Evolutionary conservation across 2,888 invertebrate genomes (phyloP).

Genomic region (Drosophila siamana): DNA sequence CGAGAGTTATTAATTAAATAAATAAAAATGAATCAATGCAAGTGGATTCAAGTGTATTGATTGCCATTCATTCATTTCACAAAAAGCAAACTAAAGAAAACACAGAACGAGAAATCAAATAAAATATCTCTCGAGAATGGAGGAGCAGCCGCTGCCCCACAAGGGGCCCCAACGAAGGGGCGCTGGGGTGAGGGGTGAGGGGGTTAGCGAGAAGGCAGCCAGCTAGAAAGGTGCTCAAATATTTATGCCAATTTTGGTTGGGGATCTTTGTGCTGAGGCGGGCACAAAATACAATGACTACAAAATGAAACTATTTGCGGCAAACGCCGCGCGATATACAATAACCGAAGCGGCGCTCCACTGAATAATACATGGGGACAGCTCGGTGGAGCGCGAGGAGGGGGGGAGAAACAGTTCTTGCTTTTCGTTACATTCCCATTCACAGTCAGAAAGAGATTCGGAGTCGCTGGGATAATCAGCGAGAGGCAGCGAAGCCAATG

Average conservation of each 20-base stretch:
- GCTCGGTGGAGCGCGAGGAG: not conserved
- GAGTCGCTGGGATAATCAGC: conserved; percentile 50
- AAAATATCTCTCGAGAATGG: conserved; percentile 38
- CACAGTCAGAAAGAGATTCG: conserved; percentile 1
- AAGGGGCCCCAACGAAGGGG: not conserved
- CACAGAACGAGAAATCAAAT: conserved; percentile 5
- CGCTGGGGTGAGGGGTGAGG: too few relatives aligned
- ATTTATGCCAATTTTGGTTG: conserved; percentile 63
- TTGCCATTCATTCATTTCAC: conserved; percentile 25
- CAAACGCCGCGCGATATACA: conserved; percentile 65
- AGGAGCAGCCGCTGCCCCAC: not conserved
- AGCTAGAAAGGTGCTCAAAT: conserved; percentile 60
- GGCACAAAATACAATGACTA: conserved; percentile 72
- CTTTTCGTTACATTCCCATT: not conserved
- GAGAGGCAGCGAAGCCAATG: conserved; percentile 50
- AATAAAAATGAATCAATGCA: conserved; percentile 53
- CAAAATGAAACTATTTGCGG: conserved; percentile 78
- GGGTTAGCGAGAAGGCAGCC: not conserved
- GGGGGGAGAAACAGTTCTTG: not conserved
- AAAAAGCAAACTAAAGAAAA: conserved; percentile 8
- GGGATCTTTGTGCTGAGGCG: conserved; percentile 59
- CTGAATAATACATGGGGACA: conserved; percentile 71
- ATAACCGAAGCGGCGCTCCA: conserved; percentile 70
- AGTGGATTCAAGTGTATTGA: conserved; percentile 45
- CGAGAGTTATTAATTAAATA: conserved; percentile 45